phyloP scores from a whole-genome alignment of 2,888 invertebrate species.

The Pasiphila rectangulata region DNA sequence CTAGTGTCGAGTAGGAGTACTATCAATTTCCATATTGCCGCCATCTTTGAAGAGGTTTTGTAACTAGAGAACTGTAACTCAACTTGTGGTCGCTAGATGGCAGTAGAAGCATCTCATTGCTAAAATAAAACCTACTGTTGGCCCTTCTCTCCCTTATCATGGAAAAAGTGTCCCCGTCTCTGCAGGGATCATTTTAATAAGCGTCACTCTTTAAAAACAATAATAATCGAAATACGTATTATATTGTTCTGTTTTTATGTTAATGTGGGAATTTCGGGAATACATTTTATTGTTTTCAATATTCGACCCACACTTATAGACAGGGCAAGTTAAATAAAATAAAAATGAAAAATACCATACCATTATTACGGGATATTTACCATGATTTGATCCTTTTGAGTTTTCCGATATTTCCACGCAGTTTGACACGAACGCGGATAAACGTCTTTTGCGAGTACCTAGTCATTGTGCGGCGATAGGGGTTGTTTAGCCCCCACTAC shows the following conservation, averaged over 20 bases:
- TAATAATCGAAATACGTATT: not conserved
- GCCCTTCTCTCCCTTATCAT: not conserved
- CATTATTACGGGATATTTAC: too few species aligned
- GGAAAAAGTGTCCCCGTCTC: not conserved
- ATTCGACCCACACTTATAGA: too few species aligned
- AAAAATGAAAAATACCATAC: too few species aligned
- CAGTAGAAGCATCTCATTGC: not conserved
- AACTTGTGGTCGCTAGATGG: slow-evolving; percentile 1
- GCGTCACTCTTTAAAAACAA: not conserved
- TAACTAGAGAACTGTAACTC: not conserved
- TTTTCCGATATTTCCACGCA: too few species aligned
- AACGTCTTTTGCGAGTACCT: too few species aligned
- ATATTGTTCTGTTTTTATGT: slow-evolving; percentile 2
- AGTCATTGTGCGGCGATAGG: too few species aligned
- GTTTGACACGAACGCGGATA: too few species aligned
- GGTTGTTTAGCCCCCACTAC: too few species aligned
- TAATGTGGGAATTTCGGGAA: not conserved
- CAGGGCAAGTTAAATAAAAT: too few species aligned
- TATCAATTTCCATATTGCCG: not conserved
- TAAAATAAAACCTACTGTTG: not conserved
- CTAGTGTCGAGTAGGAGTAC: slow-evolving; percentile 22
- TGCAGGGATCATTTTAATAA: slow-evolving; percentile 18
- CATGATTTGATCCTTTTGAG: too few species aligned
- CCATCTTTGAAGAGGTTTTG: not conserved
- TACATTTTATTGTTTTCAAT: too few species aligned